A percentile compares a stretch with the other conserved stretches of the same genome.
phyloP scores from a whole-genome alignment of 2,113 vertebrate species.

The Channa argus region DNA sequence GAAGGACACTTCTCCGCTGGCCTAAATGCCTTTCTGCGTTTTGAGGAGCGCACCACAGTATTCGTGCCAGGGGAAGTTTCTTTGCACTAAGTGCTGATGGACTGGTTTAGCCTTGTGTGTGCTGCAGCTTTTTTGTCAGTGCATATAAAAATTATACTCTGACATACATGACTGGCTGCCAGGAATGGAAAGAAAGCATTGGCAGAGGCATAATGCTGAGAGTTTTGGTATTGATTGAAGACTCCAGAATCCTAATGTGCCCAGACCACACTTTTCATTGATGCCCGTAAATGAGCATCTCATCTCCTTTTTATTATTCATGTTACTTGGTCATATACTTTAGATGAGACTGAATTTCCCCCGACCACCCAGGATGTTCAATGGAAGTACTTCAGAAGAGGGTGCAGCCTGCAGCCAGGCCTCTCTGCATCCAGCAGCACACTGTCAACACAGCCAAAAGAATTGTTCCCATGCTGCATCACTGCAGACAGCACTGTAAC shows the following conservation, averaged over 20 bases:
- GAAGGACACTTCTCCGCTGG: constrained; percentile 22
- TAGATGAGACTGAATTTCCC: constrained; percentile 40
- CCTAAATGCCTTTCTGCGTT: constrained; percentile 6
- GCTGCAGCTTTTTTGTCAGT: constrained; percentile 26
- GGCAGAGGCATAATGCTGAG: constrained; percentile 28
- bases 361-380: constrained; percentile 71
- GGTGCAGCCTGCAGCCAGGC: constrained; percentile 23
- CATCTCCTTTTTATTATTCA: constrained; percentile 47
- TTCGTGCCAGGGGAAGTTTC: constrained; percentile 17
- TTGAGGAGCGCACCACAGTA: constrained; percentile 2
- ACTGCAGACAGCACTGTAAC: constrained; percentile 52
- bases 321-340: constrained; percentile 36
- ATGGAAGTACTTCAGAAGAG: constrained; percentile 21
- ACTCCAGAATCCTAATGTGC: constrained; percentile 29
- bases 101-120: background rate
- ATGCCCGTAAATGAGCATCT: constrained; percentile 42
- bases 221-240: constrained; percentile 17
- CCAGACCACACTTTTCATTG: constrained; percentile 41
- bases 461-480: constrained; percentile 54
- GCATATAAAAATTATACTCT: constrained; percentile 7
- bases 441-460: constrained; percentile 29
- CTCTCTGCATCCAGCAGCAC: constrained; percentile 28
- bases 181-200: constrained; percentile 24
- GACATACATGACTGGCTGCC: constrained; percentile 16
- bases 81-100: constrained; percentile 17